Percentiles rank a stretch among this genome's conserved stretches.
Conservation (phyloP, 2,113 vertebrate genomes). For the Tamias sibiricus region DNA sequence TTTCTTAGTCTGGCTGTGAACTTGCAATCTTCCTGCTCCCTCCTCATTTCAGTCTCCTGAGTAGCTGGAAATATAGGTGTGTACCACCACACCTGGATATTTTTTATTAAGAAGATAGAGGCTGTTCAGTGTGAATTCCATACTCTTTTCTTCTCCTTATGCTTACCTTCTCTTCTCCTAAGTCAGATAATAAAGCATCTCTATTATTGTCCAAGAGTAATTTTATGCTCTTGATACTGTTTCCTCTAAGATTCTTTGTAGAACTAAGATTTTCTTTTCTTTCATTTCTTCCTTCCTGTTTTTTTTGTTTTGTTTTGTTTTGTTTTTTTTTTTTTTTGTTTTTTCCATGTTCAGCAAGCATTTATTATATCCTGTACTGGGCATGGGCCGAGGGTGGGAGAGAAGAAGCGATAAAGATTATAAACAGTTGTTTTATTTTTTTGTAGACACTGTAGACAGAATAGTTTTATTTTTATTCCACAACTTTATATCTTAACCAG, state of each 20-base stretch:
- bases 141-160: not conserved
- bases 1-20: not conserved
- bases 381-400: not conserved
- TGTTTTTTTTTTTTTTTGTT: not conserved
- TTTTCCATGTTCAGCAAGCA: slow-evolving; percentile 14
- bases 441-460: not conserved
- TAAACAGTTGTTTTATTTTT: not conserved
- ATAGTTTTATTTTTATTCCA: not conserved
- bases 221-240: not conserved
- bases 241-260: slow-evolving; percentile 32
- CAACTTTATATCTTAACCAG: slow-evolving; percentile 31
- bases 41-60: not conserved
- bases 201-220: not conserved
- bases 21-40: not conserved
- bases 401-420: not conserved
- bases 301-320: not conserved
- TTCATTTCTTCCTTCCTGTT: slow-evolving; percentile 16
- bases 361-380: not conserved
- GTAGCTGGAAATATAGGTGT: not conserved
- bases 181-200: slow-evolving; percentile 32
- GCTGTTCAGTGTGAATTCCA: not conserved
- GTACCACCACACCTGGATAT: not conserved
- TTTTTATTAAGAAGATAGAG: not conserved
- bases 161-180: not conserved
- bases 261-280: slow-evolving; percentile 16